Conservation (phyloP, 2,113 vertebrate species). For the Crotophaga sulcirostris region DNA sequence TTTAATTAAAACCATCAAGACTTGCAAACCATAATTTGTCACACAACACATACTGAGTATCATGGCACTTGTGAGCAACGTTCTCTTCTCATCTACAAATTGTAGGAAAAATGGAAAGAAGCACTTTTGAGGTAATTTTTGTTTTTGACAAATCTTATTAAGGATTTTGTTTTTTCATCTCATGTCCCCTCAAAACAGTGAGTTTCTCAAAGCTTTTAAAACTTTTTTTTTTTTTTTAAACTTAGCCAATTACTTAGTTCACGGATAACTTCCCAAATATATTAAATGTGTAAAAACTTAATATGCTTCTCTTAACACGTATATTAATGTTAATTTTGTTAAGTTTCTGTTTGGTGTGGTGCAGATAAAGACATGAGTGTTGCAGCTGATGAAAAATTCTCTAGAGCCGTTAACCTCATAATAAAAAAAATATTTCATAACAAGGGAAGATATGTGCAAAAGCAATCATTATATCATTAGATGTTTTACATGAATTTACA, state of each 20-base stretch:
- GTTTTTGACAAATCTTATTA: neutral
- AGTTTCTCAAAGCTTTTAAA: neutral
- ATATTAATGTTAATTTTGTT: neutral
- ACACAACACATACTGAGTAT: neutral
- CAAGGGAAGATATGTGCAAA: neutral
- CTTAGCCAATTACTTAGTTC: neutral
- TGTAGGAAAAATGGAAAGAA: neutral
- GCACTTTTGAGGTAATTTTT: neutral
- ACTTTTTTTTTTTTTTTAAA: neutral
- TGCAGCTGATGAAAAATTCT: neutral
- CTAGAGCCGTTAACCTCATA: neutral
- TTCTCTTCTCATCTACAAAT: neutral
- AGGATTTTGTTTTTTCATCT: neutral
- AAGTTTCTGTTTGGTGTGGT: neutral
- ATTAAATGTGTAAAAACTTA: neutral
- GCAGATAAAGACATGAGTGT: neutral
- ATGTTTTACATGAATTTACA: neutral
- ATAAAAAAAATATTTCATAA: neutral
- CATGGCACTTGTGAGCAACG: neutral
- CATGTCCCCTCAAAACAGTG: neutral
- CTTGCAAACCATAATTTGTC: neutral
- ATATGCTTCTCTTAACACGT: neutral
- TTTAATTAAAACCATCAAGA: neutral
- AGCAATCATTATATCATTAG: neutral
- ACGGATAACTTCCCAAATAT: neutral